These are phyloP conservation scores for Papilio demoleus DNA, from an alignment of 2,888 invertebrate genomes.

Conservation along the genomic window DNA sequence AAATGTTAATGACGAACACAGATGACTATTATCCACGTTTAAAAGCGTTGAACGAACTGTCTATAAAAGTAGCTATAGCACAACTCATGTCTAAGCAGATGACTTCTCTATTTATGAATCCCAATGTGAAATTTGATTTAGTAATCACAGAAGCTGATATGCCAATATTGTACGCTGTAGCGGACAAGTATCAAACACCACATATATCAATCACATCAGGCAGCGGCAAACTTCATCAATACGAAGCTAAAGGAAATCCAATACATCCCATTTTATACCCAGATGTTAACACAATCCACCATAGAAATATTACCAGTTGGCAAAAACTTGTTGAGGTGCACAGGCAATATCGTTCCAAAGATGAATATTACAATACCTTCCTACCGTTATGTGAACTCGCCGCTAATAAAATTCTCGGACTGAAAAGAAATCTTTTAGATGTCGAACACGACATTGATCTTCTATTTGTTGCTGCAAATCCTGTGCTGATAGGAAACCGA, in stretches of 20 bases:
- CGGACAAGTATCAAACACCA: slow-evolving; percentile 80
- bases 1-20: slow-evolving; percentile 62
- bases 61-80: slow-evolving; percentile 67
- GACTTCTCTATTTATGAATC: slow-evolving; percentile 68
- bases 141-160: slow-evolving; percentile 82
- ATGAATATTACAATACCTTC: slow-evolving; percentile 69
- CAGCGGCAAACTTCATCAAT: slow-evolving; percentile 74
- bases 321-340: slow-evolving; percentile 65
- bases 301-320: slow-evolving; percentile 70
- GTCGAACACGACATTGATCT: slow-evolving; percentile 76
- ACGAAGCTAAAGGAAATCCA: slow-evolving; percentile 80
- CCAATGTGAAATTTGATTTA: slow-evolving; percentile 80
- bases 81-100: slow-evolving; percentile 73
- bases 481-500: slow-evolving; percentile 68
- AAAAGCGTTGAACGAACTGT: slow-evolving; percentile 63
- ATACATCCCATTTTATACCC: slow-evolving; percentile 79
- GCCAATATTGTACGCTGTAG: slow-evolving; percentile 76
- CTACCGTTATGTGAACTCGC: slow-evolving; percentile 67
- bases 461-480: slow-evolving; percentile 70
- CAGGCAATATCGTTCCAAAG: slow-evolving; percentile 62
- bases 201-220: slow-evolving; percentile 80
- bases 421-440: slow-evolving; percentile 65
- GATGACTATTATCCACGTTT: slow-evolving; percentile 67
- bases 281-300: slow-evolving; percentile 73
- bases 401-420: slow-evolving; percentile 66